These are phyloP conservation scores for Caenorhabditis wallacei DNA, from an alignment of 2,888 invertebrate genomes.

Conservation along the genomic window DNA sequence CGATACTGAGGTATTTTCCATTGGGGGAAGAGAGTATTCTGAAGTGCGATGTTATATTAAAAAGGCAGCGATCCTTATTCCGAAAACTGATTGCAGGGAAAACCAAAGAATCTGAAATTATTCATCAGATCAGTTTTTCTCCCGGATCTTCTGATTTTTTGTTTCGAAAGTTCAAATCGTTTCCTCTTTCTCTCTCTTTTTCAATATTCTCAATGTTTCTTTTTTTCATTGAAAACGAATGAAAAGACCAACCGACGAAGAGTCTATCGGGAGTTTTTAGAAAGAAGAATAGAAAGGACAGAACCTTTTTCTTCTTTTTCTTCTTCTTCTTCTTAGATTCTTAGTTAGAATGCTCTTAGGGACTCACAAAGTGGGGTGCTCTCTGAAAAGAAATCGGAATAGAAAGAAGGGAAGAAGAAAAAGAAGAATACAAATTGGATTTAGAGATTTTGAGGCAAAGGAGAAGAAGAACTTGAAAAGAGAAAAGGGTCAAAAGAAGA, in stretches of 20 bases:
- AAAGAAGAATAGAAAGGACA: slow-evolving; percentile 10
- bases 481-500: neutral
- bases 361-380: slow-evolving; percentile 29
- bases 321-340: slow-evolving; percentile 19
- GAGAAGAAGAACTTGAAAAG: neutral
- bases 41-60: no score
- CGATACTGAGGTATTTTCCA: slow-evolving; percentile 73
- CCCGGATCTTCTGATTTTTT: neutral
- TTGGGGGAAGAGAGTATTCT: neutral
- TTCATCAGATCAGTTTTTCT: no score
- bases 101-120: no score
- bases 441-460: slow-evolving; percentile 25
- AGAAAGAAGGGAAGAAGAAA: slow-evolving; percentile 5
- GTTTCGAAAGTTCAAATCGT: neutral
- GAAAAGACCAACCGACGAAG: neutral
- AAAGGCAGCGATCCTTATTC: no score
- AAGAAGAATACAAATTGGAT: slow-evolving; percentile 36
- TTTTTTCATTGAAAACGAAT: neutral
- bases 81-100: no score
- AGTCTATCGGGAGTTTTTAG: slow-evolving; percentile 3
- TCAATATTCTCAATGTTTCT: neutral
- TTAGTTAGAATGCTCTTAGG: slow-evolving; percentile 20
- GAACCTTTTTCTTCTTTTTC: slow-evolving; percentile 13
- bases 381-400: slow-evolving; percentile 36
- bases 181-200: neutral